Conservation (phyloP, 2,888 invertebrate species). For the Diaperis boleti region DNA sequence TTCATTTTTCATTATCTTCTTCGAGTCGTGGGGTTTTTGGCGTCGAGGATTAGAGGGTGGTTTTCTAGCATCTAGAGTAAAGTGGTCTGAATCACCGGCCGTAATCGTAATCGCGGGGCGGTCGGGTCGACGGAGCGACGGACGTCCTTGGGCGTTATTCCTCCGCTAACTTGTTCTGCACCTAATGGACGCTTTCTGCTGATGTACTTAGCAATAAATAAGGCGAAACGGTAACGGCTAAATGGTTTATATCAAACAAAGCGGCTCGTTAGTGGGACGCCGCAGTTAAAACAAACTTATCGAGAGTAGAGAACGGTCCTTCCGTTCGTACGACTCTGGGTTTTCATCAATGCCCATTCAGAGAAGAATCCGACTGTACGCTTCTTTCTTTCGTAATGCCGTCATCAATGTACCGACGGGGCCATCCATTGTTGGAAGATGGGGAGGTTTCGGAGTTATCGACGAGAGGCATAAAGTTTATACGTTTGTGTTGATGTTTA, state of each 20-base stretch:
- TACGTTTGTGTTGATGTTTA: too few species aligned
- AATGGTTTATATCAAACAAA: conserved; percentile 59
- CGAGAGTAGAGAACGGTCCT: conserved; percentile 40
- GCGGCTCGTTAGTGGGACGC: conserved; percentile 53
- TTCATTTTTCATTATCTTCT: conserved; percentile 8
- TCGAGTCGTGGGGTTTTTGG: conserved; percentile 23
- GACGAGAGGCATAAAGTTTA: too few species aligned
- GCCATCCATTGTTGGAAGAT: too few species aligned
- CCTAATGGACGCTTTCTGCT: conserved; percentile 59
- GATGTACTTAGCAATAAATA: conserved; percentile 57
- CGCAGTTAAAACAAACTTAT: conserved; percentile 53
- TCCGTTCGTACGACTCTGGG: conserved; percentile 29
- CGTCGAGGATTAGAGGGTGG: conserved; percentile 29
- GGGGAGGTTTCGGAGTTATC: too few species aligned
- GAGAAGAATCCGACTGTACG: conserved; percentile 38
- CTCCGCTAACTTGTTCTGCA: conserved; percentile 54
- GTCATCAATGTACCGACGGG: conserved; percentile 9
- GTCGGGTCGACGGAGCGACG: too few species aligned
- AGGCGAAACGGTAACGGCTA: conserved; percentile 55
- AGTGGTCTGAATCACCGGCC: conserved; percentile 59
- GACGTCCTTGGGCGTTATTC: conserved; percentile 56
- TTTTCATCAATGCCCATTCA: conserved; percentile 44
- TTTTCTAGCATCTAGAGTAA: conserved; percentile 48
- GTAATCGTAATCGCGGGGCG: conserved; percentile 58
- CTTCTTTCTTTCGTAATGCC: conserved; percentile 36